Evolutionary conservation across 2,888 invertebrate genomes (phyloP).

Genomic region (Notocelia uddmanniana): DNA sequence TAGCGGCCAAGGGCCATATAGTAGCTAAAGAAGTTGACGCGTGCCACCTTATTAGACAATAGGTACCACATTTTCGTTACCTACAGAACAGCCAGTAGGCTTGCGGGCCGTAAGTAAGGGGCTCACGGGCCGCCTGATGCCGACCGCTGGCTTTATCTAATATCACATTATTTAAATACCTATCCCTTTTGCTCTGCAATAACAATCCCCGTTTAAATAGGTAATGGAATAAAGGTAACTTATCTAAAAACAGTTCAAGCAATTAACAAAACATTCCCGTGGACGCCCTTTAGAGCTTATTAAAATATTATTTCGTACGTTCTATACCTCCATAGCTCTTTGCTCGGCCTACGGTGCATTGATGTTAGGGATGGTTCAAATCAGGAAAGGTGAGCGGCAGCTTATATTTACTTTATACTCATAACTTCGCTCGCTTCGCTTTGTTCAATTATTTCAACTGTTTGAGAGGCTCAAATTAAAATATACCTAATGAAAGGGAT

Average conservation of each 20-base stretch:
- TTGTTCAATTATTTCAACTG: too few species aligned
- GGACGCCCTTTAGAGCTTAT: slow-evolving; percentile 51
- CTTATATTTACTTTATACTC: too few species aligned
- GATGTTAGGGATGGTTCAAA: slow-evolving; percentile 54
- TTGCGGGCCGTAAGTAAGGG: too few species aligned
- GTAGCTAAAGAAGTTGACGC: too few species aligned
- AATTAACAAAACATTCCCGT: slow-evolving; percentile 46
- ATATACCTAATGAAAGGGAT: too few species aligned
- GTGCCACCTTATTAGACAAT: too few species aligned
- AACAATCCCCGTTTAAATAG: slow-evolving; percentile 1
- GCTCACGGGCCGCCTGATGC: too few species aligned
- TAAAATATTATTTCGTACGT: slow-evolving; percentile 68
- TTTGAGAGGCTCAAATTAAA: too few species aligned
- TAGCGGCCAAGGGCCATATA: too few species aligned
- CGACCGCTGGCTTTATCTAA: background rate
- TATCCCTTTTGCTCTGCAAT: background rate
- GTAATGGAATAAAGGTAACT: slow-evolving; percentile 17
- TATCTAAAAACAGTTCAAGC: slow-evolving; percentile 31
- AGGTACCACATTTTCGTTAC: too few species aligned
- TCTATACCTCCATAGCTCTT: slow-evolving; percentile 61
- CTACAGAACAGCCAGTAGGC: too few species aligned
- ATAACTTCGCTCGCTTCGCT: too few species aligned
- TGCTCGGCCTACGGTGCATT: slow-evolving; percentile 56
- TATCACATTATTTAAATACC: background rate
- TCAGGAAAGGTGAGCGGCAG: slow-evolving; percentile 35